Evolutionary conservation across 1,140 invertebrate species (phyloP), one percentile per base, ranked within the genome.

Genomic region (Diuraphis noxia): DNA sequence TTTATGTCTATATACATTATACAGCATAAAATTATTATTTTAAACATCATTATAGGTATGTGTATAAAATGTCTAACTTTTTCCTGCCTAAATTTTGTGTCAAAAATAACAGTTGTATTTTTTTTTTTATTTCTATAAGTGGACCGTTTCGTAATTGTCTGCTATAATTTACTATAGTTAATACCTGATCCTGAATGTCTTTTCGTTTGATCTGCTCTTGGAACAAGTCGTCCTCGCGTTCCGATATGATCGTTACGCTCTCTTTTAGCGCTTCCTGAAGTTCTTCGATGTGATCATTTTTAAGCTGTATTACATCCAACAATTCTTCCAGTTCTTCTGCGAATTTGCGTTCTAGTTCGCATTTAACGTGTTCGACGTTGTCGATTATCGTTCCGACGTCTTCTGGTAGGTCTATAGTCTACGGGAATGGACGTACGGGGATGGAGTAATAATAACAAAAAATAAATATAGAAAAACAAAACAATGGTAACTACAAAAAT

Each of bases 231-330:
- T 94, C 94, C 92, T 96, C 96, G 82, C 95, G 94, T 91, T 96
- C 95, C 5, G 95, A 95, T 30, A 95, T 95, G 92, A 96, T 95
- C 92, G 95, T 93, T 56, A 96, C 94, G 43, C 95, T 96, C 93
- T 96, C 95, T 92, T 96, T 95, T 41, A 98, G 94, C 13, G 97
- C 97, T 92, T 97, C 95, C 93, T 98, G 97, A 82, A 98, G 93
- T 94, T 98, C 97, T 92, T 96, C 95, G 92, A 98, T 97, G 91
- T 96, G 95, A 92, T 94, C 95, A 36, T 94, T 93, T 88, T 95
- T 94, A 91, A 93, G 93, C 52, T 94, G 93, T 92, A 95, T 93
- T 85, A 95, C 94, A 92, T 94, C 94, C 38, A 95, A 92, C 84
- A 95, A 93, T 86, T 94, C 93, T 93, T 95, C 95, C 84, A 95